Base-by-base conservation (phyloP, 2,888 invertebrate genomes). In the Euzophera pinguis region DNA sequence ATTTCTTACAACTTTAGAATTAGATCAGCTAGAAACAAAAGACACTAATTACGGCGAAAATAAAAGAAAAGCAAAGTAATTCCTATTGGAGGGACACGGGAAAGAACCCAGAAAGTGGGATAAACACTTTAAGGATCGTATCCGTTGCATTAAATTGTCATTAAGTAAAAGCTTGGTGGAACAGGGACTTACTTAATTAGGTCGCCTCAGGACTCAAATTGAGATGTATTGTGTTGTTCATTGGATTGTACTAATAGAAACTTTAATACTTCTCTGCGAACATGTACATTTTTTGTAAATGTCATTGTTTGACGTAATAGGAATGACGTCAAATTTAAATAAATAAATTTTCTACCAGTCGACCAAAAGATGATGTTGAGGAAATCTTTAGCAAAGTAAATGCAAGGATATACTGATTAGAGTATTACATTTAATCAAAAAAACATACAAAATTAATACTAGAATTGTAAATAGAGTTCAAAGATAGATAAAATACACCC, bases 131-230 rank as follows among this genome's bases (percentile, higher is more conserved):
- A 71, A 68, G 66, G 64, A 60, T 56, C 49, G 58, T 65, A 65
- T 64, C 64, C 67, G 55, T 51, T 54, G 78, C 81, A 83, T 85
- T 88, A 86, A 86, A 88, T 88, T 82, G 85, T 84, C 83, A 85
- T 88, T 87, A 86, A 78, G 75, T 78, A 73, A 81, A 78, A 75
- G 81, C 82, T 68, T 64, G 67, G 75, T 67, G 67, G 71, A 69
- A 64, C 64, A 67, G 29, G 72, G 70, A 76, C 22, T 22, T 22
- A 78, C 79, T 84, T 84, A 84, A 84, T 85, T 84, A 84, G 77
- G 65, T 71, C 65, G 73, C 68, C 62, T 61, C 65, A 63, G 60
- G 62, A 55, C 61, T 57, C 56, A 69, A 76, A 82, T 82, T 72
- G 70, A 82, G 78, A 82, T 75, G 60, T 73, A 83, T 71, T 57